Percentiles rank a stretch among this genome's conserved stretches.
Conservation (phyloP, 2,888 invertebrate species). For the Chrysolina americana region DNA sequence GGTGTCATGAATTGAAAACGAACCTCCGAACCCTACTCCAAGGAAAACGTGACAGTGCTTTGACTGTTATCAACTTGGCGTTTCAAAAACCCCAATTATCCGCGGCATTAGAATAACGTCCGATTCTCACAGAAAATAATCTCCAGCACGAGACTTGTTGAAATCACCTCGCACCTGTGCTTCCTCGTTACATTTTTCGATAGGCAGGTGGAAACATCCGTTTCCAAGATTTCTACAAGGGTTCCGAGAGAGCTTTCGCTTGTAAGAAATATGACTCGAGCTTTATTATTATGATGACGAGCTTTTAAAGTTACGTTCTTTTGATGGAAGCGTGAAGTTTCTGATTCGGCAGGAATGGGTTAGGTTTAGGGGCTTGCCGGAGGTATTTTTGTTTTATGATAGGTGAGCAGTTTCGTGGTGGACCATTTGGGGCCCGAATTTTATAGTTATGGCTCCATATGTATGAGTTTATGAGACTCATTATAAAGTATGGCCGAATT, state of each 20-base stretch:
- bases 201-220: conserved; percentile 1
- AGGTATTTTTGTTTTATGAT: neutral
- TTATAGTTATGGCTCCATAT: neutral
- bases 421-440: neutral
- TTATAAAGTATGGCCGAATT: neutral
- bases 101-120: neutral
- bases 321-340: conserved; percentile 1
- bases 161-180: neutral
- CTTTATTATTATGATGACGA: conserved; percentile 16
- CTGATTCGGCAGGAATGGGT: neutral
- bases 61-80: no score
- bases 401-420: neutral
- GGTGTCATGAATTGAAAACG: no score
- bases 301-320: neutral
- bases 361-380: neutral
- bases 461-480: neutral
- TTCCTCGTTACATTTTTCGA: neutral
- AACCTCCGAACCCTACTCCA: no score
- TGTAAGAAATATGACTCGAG: neutral
- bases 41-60: no score
- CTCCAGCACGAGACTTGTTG: neutral
- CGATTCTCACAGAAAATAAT: neutral
- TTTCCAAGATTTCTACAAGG: neutral
- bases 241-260: neutral
- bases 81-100: no score